Conservation (phyloP, 2,113 vertebrate species). For the Parus major region DNA sequence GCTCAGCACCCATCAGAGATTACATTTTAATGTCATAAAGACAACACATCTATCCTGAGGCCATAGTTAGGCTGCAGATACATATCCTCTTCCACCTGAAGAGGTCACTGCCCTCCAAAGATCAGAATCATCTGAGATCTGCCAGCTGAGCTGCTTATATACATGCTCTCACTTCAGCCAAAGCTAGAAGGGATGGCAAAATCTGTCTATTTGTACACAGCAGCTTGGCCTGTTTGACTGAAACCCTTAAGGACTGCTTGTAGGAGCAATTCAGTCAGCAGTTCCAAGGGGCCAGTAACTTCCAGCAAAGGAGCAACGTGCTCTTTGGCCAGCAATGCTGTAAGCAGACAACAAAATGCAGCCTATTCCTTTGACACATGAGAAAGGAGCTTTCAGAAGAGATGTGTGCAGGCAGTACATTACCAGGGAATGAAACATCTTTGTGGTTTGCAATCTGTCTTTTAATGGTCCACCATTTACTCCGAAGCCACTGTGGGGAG, state of each 20-base stretch:
- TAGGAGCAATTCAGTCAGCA: conserved; percentile 10
- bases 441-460: conserved; percentile 98
- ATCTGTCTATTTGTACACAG: neutral
- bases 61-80: neutral
- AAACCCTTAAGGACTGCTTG: neutral
- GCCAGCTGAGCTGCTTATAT: neutral
- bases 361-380: neutral
- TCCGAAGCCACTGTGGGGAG: conserved; percentile 97
- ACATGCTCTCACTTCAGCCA: neutral
- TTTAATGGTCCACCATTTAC: conserved; percentile 99
- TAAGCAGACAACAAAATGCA: neutral
- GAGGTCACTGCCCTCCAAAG: conserved; percentile 19
- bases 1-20: neutral
- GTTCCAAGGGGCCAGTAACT: neutral
- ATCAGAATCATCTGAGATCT: neutral
- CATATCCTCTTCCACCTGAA: neutral
- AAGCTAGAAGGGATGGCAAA: neutral
- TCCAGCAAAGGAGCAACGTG: neutral
- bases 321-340: neutral
- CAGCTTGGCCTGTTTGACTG: neutral
- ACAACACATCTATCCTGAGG: neutral
- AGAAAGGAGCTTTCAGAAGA: neutral
- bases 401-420: conserved; percentile 27
- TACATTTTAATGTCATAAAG: neutral
- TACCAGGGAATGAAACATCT: conserved; percentile 92